phyloP scores from a whole-genome alignment of 1,140 invertebrate genomes.

The Pseudoatta argentina region DNA sequence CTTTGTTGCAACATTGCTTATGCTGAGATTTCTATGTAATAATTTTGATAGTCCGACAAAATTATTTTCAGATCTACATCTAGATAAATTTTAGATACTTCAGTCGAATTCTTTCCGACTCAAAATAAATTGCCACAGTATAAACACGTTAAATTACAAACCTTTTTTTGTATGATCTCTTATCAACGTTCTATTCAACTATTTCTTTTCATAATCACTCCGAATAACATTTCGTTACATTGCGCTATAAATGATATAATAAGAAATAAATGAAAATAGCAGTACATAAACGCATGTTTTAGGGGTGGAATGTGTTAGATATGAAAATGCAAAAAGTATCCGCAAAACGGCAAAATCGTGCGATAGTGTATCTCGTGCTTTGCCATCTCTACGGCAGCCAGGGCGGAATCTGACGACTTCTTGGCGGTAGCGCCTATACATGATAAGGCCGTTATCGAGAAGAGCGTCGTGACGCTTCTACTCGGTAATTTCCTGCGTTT shows the following conservation, averaged over 20 bases:
- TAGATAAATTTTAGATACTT: too few species aligned
- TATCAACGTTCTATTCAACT: not conserved
- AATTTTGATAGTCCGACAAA: too few species aligned
- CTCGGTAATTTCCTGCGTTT: conserved; percentile 85
- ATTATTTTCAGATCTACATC: too few species aligned
- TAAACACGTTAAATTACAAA: not conserved
- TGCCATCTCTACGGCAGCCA: conserved; percentile 13
- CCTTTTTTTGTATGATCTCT: not conserved
- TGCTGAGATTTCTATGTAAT: too few species aligned
- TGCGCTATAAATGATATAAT: not conserved
- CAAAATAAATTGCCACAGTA: not conserved
- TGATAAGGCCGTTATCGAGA: conserved; percentile 81
- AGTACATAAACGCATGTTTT: not conserved
- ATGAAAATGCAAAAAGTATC: conserved; percentile 57
- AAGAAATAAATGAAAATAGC: conserved; percentile 8
- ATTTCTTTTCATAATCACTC: conserved; percentile 9
- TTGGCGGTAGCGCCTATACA: conserved; percentile 60
- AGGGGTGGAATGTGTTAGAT: conserved; percentile 11
- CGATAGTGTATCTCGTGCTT: conserved; percentile 60
- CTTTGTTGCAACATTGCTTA: too few species aligned
- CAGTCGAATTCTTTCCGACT: too few species aligned
- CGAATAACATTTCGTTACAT: conserved; percentile 2
- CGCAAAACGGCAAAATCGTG: conserved; percentile 37
- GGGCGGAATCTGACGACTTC: conserved; percentile 59
- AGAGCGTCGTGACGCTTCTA: conserved; percentile 75